phyloP scores from a whole-genome alignment of 2,888 invertebrate species.

The Netelia virgata region DNA sequence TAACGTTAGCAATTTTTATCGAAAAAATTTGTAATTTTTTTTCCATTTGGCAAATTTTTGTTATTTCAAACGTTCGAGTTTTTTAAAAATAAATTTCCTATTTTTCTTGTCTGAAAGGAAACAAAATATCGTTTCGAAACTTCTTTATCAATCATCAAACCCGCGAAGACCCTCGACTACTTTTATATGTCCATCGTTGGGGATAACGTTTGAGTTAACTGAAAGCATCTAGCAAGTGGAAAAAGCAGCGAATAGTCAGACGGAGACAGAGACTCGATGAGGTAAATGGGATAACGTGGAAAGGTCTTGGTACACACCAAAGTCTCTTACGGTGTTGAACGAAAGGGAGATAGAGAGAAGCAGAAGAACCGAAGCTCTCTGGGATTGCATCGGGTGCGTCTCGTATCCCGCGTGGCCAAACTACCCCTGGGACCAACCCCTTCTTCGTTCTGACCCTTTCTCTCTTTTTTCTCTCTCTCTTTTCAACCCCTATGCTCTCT shows the following conservation, averaged over 20 bases:
- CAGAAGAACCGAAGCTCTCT: constrained; percentile 64
- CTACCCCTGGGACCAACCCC: constrained; percentile 44
- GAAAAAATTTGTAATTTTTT: no score
- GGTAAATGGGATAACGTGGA: constrained; percentile 60
- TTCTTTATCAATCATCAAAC: not conserved
- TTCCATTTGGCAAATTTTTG: no score
- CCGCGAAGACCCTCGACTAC: not conserved
- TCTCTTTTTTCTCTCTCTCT: constrained; percentile 12
- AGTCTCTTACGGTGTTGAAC: constrained; percentile 40
- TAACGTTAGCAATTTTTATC: no score
- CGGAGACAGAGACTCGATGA: constrained; percentile 50
- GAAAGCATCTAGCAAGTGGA: constrained; percentile 52
- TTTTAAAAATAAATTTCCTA: no score
- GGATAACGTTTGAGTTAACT: constrained; percentile 29
- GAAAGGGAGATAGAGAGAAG: constrained; percentile 46
- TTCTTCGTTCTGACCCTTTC: constrained; percentile 38
- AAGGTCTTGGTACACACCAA: constrained; percentile 54
- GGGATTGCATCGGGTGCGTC: constrained; percentile 49
- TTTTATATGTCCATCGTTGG: not conserved
- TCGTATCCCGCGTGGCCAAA: constrained; percentile 46
- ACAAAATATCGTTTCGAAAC: no score
- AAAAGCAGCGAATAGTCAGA: constrained; percentile 23
- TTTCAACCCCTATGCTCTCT: not conserved
- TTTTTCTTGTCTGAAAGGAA: no score
- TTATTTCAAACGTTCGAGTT: not conserved